These are phyloP conservation scores for Tinamus major DNA, from an alignment of 2,797 vertebrate genomes.

Conservation along the genomic window DNA sequence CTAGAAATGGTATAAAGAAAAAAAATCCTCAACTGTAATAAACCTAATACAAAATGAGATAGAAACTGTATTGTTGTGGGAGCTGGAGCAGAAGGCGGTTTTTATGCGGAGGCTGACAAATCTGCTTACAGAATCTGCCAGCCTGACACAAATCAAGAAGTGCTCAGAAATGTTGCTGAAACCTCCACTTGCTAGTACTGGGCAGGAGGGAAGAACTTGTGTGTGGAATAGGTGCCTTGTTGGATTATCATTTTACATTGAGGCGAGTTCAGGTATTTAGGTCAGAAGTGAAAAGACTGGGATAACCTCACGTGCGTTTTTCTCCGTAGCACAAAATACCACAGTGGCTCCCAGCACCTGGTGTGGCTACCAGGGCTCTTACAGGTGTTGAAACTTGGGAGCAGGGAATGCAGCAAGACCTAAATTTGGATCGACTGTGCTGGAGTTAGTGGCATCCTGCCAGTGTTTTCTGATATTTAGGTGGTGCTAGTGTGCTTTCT, in stretches of 20 bases:
- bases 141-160: neutral
- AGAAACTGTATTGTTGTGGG: constrained; percentile 46
- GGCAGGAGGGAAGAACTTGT: neutral
- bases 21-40: neutral
- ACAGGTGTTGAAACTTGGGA: neutral
- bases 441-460: neutral
- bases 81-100: constrained; percentile 65
- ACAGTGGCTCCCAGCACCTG: neutral
- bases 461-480: neutral
- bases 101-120: constrained; percentile 62
- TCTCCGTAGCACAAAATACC: neutral
- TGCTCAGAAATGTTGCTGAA: constrained; percentile 15
- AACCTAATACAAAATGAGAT: constrained; percentile 19
- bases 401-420: neutral
- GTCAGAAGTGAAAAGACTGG: accelerated
- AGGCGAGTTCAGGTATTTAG: accelerated
- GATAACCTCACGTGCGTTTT: neutral
- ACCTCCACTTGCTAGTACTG: neutral
- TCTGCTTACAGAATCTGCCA: constrained; percentile 70
- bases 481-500: neutral
- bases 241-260: accelerated
- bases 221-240: neutral
- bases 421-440: neutral
- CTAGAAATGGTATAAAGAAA: neutral
- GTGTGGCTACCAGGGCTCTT: neutral